Base-by-base conservation (phyloP, 2,113 vertebrate genomes). In the Pagrus major region DNA sequence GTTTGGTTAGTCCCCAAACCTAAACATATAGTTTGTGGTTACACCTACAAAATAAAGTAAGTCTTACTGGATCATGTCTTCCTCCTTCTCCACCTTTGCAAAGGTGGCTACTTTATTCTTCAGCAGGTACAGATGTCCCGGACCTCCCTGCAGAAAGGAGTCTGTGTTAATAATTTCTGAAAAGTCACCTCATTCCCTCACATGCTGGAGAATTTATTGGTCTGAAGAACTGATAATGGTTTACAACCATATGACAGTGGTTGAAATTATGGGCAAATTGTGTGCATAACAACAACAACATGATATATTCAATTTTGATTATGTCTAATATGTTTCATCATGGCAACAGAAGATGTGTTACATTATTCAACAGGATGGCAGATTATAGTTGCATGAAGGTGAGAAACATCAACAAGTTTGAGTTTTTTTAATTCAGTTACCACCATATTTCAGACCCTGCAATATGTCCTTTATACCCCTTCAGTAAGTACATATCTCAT, bases 101-200 rank as follows among this genome's bases (percentile, higher is more conserved):
- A 99, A 99, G 3, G 98, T 99, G 76, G 97, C 97, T 0, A 99
- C 98, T 91, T 99, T 99, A 89, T 99, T 99, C 94, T 98, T 99
- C 85, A 99, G 91, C 83, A 99, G 90, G 84, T 99, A 99, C 18
- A 99, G 93, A 89, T 99, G 97, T 21, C 98, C 98, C 0, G 98
- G 98, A 47, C 98, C 98, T 14, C 98, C 98, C 98, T 99, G 93
- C 11, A 71, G 44, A 81, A 80, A 72, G 15, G 27, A 3, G 60
- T 21, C 27, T 16, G 42, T 14, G 21, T 77, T 69, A 59, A 6
- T 33, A 29, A 9, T 37, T 64, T 39, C 14, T 27, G n/a, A 10
- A 46, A 65, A 5, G 29, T 58, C 59, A 20, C 21, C 5, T 76
- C 6, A 56, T 20, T 51, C 20, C 11, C 44, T 54, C 15, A 27